Conservation (phyloP, 2,888 invertebrate species). For the Acanthococcus lagerstroemiae region DNA sequence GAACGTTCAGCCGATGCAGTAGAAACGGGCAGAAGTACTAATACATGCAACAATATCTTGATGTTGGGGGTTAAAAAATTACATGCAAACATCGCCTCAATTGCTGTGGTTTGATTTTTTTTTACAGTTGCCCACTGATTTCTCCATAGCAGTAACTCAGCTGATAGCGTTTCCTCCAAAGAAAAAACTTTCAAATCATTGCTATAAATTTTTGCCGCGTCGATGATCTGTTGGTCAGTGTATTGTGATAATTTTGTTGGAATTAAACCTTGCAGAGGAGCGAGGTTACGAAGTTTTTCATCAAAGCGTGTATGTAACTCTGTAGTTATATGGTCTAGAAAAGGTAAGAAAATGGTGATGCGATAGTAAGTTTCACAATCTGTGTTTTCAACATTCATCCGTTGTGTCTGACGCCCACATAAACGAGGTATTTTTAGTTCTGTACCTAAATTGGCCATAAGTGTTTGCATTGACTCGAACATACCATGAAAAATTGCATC, state of each 20-base stretch:
- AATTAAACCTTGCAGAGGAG: neutral
- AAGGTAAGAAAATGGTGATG: neutral
- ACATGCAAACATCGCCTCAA: neutral
- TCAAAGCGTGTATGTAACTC: neutral
- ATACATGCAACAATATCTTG: conserved; percentile 8
- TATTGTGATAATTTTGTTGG: neutral
- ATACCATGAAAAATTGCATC: neutral
- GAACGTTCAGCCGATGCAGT: conserved; percentile 27
- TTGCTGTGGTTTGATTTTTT: neutral
- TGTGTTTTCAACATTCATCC: neutral
- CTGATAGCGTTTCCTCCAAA: neutral
- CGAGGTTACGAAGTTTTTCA: neutral
- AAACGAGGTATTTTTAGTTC: neutral
- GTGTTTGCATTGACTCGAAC: neutral
- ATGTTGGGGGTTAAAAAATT: neutral
- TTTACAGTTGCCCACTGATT: neutral
- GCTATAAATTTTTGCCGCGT: neutral
- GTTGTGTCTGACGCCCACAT: neutral
- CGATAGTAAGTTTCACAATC: neutral
- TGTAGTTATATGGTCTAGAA: neutral
- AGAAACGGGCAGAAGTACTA: conserved; percentile 31
- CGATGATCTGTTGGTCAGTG: neutral
- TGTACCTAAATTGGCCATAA: no score
- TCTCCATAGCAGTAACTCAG: neutral
- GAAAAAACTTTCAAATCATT: neutral